A percentile compares a stretch with the other conserved stretches of the same genome.
Evolutionary conservation across 2,797 vertebrate genomes (phyloP).

Genomic region (Chlorospingus semifuscus): DNA sequence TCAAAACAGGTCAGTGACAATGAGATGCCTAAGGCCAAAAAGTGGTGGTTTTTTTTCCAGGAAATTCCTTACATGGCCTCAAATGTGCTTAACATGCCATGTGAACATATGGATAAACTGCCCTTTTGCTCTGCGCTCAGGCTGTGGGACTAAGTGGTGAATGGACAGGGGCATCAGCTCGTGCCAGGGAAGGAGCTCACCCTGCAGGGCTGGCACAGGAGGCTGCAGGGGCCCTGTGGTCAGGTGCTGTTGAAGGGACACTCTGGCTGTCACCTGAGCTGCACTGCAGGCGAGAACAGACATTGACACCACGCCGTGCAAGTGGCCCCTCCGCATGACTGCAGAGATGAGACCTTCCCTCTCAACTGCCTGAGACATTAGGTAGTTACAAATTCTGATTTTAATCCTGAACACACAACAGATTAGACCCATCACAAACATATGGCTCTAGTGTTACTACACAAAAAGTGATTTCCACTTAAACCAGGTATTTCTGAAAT

Average conservation of each 20-base stretch:
- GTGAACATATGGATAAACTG: not conserved
- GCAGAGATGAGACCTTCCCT: not conserved
- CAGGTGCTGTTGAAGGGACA: not conserved
- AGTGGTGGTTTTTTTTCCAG: rapidly evolving
- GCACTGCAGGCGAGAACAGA: rapidly evolving
- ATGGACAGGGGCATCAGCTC: not conserved
- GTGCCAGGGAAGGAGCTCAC: not conserved
- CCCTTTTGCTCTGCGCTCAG: not conserved
- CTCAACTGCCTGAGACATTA: not conserved
- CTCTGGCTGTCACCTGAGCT: not conserved
- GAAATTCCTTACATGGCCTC: not conserved
- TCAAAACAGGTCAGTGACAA: not conserved
- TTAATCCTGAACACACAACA: not conserved
- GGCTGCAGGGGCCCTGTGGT: not conserved
- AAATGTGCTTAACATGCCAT: not conserved
- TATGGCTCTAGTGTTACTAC: not conserved
- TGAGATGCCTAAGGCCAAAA: not conserved
- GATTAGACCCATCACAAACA: not conserved
- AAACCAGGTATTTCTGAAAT: not conserved
- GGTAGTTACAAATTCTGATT: not conserved
- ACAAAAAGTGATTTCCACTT: not conserved
- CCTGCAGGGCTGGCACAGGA: not conserved
- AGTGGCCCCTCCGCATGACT: rapidly evolving
- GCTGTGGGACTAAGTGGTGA: not conserved
- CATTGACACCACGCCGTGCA: not conserved